Conservation (phyloP, 2,888 invertebrate species). For the Cephus pulcher region DNA sequence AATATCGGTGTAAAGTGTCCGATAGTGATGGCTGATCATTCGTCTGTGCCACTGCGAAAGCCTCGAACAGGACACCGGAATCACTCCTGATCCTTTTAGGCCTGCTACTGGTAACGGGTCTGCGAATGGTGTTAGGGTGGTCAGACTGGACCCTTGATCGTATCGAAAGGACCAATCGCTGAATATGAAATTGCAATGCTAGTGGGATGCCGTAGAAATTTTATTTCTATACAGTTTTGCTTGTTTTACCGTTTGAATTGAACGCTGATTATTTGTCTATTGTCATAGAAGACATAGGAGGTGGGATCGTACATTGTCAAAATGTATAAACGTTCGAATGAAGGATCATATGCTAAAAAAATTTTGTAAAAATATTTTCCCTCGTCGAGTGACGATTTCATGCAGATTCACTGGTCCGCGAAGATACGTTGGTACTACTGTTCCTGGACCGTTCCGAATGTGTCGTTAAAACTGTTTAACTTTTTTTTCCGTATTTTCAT, state of each 20-base stretch:
- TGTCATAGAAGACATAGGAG: neutral
- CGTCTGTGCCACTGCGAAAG: constrained; percentile 24
- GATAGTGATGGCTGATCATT: constrained; percentile 19
- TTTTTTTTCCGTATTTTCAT: neutral
- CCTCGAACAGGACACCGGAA: neutral
- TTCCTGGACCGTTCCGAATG: neutral
- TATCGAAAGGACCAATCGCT: neutral
- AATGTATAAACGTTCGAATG: neutral
- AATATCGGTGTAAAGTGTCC: constrained; percentile 3
- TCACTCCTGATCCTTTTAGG: neutral
- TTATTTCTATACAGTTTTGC: neutral
- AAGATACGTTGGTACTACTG: neutral
- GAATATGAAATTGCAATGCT: neutral
- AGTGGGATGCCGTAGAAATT: neutral
- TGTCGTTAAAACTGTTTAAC: neutral
- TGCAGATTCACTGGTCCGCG: neutral
- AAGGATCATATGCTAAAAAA: neutral
- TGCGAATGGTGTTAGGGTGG: neutral
- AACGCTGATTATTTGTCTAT: neutral
- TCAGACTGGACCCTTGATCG: neutral
- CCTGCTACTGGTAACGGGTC: neutral
- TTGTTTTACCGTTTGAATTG: neutral
- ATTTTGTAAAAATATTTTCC: neutral
- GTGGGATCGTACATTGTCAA: neutral
- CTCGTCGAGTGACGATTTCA: neutral